A percentile compares a stretch with the other conserved stretches of the same genome.
These are phyloP conservation scores for Chymomyza amoena DNA, from an alignment of 2,888 invertebrate species.

Conservation along the genomic window DNA sequence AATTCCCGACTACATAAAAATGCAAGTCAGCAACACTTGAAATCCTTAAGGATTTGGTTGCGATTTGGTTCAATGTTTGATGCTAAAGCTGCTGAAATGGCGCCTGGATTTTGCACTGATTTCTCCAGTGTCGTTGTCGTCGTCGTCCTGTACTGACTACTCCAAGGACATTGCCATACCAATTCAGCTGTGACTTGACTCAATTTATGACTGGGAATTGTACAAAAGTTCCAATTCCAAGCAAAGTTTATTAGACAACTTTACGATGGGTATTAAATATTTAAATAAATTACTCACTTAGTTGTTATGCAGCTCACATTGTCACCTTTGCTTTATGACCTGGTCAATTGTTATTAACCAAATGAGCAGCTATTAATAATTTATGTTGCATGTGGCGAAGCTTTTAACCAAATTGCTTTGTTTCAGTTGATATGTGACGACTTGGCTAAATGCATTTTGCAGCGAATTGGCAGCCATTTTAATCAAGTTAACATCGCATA, in stretches of 20 bases:
- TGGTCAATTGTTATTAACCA: slow-evolving; percentile 41
- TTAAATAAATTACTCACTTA: neutral
- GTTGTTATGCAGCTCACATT: neutral
- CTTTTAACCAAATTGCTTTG: slow-evolving; percentile 28
- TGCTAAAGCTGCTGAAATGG: slow-evolving; percentile 49
- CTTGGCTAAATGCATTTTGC: neutral
- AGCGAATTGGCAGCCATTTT: neutral
- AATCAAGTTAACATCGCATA: slow-evolving; percentile 12
- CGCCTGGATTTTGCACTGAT: slow-evolving; percentile 45
- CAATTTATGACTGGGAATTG: neutral
- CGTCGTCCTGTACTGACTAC: slow-evolving; percentile 22
- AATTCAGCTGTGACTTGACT: neutral
- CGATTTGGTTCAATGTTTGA: slow-evolving; percentile 49
- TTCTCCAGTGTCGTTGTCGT: slow-evolving; percentile 47
- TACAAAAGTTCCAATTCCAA: neutral
- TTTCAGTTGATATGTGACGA: neutral
- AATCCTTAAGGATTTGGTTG: slow-evolving; percentile 61
- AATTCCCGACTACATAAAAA: slow-evolving; percentile 44
- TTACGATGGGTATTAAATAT: neutral
- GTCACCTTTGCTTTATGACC: slow-evolving; percentile 46
- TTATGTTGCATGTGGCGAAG: slow-evolving; percentile 29
- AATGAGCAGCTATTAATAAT: slow-evolving; percentile 38
- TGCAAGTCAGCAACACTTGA: slow-evolving; percentile 61
- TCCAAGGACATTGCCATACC: neutral
- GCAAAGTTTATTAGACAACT: neutral